A percentile compares a stretch with the other conserved stretches of the same genome.
phyloP scores from a whole-genome alignment of 37 sponge, comb jelly and placozoan genomes.

The Cliona cf. orientalis region DNA sequence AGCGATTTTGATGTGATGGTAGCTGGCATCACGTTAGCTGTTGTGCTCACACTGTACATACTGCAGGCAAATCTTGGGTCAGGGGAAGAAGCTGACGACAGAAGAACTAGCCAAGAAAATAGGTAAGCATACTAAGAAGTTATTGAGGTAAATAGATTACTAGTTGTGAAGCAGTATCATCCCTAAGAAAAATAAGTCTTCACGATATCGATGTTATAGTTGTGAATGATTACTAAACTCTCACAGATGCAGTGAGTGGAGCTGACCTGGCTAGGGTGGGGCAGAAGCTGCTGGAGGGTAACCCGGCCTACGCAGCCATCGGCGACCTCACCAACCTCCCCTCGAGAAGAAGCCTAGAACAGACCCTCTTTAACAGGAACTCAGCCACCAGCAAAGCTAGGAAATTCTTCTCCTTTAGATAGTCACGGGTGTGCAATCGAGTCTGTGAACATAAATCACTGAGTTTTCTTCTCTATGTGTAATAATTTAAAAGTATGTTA shows the following conservation, averaged over 20 bases:
- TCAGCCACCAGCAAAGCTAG: constrained; percentile 20
- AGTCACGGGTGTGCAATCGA: too few relatives aligned
- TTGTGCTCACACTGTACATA: not conserved
- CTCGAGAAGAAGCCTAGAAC: constrained; percentile 45
- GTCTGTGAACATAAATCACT: too few relatives aligned
- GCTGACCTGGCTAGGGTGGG: constrained; percentile 59
- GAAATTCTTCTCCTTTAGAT: constrained; percentile 58
- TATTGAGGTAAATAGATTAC: not conserved
- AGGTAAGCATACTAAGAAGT: too few relatives aligned
- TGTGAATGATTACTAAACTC: not conserved
- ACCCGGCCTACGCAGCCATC: constrained; percentile 57
- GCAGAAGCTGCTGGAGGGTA: constrained; percentile 47
- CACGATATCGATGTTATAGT: not conserved
- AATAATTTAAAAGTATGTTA: too few relatives aligned
- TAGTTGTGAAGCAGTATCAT: not conserved
- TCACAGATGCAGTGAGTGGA: constrained; percentile 63
- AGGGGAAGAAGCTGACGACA: constrained; percentile 30
- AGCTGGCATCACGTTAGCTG: constrained; percentile 13
- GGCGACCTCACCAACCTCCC: constrained; percentile 72
- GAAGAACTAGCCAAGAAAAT: constrained; percentile 74
- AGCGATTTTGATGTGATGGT: not conserved
- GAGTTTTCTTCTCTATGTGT: too few relatives aligned
- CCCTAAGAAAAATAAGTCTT: not conserved
- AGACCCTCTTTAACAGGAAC: constrained; percentile 32
- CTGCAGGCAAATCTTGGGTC: constrained; percentile 68